Evolutionary conservation across 2,113 vertebrate species (phyloP).

Genomic region (Pollachius pollachius): DNA sequence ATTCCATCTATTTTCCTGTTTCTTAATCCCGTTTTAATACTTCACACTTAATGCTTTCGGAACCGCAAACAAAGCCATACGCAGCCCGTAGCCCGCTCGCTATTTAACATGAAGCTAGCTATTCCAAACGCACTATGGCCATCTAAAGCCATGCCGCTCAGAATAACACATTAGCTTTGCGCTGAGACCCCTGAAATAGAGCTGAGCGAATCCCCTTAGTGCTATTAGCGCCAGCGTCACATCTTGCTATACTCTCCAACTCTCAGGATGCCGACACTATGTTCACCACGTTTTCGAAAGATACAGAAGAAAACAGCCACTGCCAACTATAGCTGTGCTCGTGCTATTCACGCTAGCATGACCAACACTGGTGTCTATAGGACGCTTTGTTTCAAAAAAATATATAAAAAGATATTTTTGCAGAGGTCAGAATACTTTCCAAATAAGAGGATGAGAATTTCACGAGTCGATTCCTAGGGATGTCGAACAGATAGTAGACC

Average conservation of each 20-base stretch:
- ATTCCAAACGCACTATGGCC: neutral
- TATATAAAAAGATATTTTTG: no score
- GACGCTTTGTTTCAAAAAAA: constrained; percentile 2
- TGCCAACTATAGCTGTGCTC: constrained; percentile 52
- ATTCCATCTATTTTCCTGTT: neutral
- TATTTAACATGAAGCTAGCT: neutral
- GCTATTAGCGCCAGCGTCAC: constrained; percentile 43
- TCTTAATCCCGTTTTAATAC: neutral
- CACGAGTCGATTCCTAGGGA: no score
- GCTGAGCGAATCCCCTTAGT: constrained; percentile 58
- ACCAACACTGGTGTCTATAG: constrained; percentile 1
- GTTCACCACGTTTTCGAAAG: neutral
- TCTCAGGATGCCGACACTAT: constrained; percentile 61
- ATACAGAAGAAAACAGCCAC: constrained; percentile 32
- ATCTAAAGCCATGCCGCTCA: constrained; percentile 37
- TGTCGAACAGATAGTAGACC: no score
- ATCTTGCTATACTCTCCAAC: constrained; percentile 46
- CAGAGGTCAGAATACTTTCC: constrained; percentile 15
- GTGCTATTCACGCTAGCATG: constrained; percentile 36
- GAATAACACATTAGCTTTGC: constrained; percentile 45
- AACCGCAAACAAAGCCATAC: constrained; percentile 43
- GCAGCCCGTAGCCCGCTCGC: neutral
- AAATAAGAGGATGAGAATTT: neutral
- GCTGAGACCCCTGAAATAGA: constrained; percentile 45
- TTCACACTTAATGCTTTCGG: neutral